Evolutionary conservation across 1,140 invertebrate species (phyloP), one percentile per base, ranked within the genome.

Genomic region (Drosophila pectinifera): DNA sequence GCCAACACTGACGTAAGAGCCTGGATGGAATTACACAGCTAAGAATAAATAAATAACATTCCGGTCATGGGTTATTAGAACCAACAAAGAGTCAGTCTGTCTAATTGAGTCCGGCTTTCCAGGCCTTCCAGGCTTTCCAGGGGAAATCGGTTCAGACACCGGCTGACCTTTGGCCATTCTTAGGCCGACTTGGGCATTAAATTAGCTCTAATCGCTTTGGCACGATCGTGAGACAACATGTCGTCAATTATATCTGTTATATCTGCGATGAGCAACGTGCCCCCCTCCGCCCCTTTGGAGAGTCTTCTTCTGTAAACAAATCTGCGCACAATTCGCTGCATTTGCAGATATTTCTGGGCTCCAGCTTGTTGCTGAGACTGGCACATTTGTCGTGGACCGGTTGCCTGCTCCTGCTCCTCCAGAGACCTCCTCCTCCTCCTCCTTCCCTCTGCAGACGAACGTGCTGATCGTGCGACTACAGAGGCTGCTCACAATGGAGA

Each of bases 221-320:
- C 86, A 90, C 86, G 86, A 90, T 90, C 82, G 86, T 86, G 79
- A 88, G 83, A 88, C 83, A 90, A 90, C 86, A 90, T 83, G 86
- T 86, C 86, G 86, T 90, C 86, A 90, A 90, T 90, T 90, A 90
- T 90, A 90, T 90, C 86, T 90, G 80, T 90, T 90, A 90, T 90
- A 90, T 90, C 86, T 90, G 80, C 86, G 88, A 63, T 74, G 88
- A 90, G 90, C 86, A 86, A 73, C 73, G 48, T 57, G 42, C 43
- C 41, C 55, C 26, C 16, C n/a, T 34, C 22, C 13, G 10, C 31
- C 16, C 20, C 38, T 55, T 65, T 72, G 46, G 56, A 54, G 63
- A 54, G 65, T 68, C 63, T 45, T 82, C 74, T 78, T 78, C 83
- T 88, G 83, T 88, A 88, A 88, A 88, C 83, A 88, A 88, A 88